phyloP scores from a whole-genome alignment of 92 coral and sea anemone species.

The Parazoanthus darwini region DNA sequence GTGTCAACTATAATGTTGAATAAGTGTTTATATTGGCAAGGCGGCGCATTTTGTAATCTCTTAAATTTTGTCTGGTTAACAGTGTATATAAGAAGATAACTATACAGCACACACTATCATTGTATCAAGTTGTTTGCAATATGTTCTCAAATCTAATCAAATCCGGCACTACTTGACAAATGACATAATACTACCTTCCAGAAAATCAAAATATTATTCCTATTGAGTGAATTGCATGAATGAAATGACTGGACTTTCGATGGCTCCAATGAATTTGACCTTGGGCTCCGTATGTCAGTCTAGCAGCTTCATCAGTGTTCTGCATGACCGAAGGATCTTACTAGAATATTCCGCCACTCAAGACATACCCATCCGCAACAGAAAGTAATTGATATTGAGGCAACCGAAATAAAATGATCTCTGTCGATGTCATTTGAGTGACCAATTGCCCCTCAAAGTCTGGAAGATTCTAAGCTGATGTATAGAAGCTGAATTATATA shows the following conservation, averaged over 20 bases:
- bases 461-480: conserved; percentile 12
- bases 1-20: not conserved
- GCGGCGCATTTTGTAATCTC: not conserved
- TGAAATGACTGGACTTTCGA: conserved; percentile 34
- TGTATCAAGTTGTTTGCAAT: not conserved
- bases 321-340: conserved; percentile 27
- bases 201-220: conserved; percentile 22
- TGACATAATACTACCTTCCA: not conserved
- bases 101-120: not conserved
- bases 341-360: conserved; percentile 40
- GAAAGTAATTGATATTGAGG: conserved; percentile 37
- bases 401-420: conserved; percentile 29
- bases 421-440: conserved; percentile 1
- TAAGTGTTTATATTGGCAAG: conserved; percentile 1
- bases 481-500: conserved; percentile 11
- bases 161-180: conserved; percentile 1
- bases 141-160: conserved; percentile 22
- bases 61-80: not conserved
- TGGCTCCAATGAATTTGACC: conserved; percentile 8
- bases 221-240: conserved; percentile 16
- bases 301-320: conserved; percentile 28
- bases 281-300: not conserved
- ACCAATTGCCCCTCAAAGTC: not conserved
- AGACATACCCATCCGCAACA: conserved; percentile 12
- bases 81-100: not conserved